Conservation (phyloP, 1,140 invertebrate species). For the Drosophila pandora region DNA sequence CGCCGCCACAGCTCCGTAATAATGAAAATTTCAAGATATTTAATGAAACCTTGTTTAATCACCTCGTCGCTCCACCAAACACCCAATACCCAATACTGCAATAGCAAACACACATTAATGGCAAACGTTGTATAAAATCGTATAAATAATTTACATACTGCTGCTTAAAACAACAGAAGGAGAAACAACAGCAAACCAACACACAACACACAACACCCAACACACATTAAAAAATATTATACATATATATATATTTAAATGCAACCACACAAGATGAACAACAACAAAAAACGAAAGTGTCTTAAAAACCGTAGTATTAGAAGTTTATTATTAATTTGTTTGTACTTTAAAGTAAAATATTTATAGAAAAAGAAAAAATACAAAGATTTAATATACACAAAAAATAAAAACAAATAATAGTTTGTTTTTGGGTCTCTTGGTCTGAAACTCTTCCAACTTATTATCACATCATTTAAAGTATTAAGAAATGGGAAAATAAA, state of each 20-base stretch:
- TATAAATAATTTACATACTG: conserved; percentile 66
- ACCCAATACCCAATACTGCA: neutral
- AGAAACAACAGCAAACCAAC: conserved; percentile 10
- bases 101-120: conserved; percentile 47
- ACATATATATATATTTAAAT: conserved; percentile 65
- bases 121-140: conserved; percentile 62
- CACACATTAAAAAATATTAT: conserved; percentile 49
- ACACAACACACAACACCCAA: conserved; percentile 41
- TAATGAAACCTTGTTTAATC: conserved; percentile 54
- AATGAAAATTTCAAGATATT: conserved; percentile 45
- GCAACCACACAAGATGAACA: conserved; percentile 76
- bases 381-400: conserved; percentile 82
- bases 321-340: conserved; percentile 82
- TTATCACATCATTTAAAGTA: conserved; percentile 11
- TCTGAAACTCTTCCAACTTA: neutral
- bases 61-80: conserved; percentile 33
- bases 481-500: conserved; percentile 10
- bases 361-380: conserved; percentile 82
- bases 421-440: no score
- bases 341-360: conserved; percentile 82
- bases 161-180: conserved; percentile 32
- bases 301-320: conserved; percentile 82
- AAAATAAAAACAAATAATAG: conserved; percentile 49
- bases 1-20: conserved; percentile 1
- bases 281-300: conserved; percentile 81